Base-by-base conservation (phyloP, 2,113 vertebrate species). In the Pseudois nayaur region DNA sequence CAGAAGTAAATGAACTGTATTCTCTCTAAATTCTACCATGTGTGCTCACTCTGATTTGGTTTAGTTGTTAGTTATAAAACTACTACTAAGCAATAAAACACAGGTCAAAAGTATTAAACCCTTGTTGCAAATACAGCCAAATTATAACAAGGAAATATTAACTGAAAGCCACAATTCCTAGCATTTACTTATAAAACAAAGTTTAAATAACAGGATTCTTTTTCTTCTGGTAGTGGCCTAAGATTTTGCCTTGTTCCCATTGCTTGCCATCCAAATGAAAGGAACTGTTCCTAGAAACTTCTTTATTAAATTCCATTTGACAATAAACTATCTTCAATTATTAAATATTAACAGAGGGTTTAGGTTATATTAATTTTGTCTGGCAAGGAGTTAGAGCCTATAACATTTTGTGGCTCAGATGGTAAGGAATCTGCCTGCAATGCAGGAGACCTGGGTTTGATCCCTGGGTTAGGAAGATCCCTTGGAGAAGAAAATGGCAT, bases 81-180 rank as follows among this genome's bases (percentile, higher is more conserved):
- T 97, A 97, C 91, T 74, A 87, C 62, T 97, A 97, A 97, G 97
- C 96, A 98, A 98, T 95, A 98, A 98, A 97, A 94, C 64, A 91
- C 84, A 97, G 93, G 97, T 97, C 97, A 97, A 93, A 97, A 98
- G 60, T 93, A 94, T 93, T 98, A 96, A 97, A 87, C 86, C 52
- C 43, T 89, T 94, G 74, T 96, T 97, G 88, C 82, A 97, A 97
- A 94, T 96, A 94, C 59, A 19, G 76, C 84, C 91, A 92, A 98
- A 95, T 97, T 89, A 94, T 90, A 98, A 91, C 45, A 96, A 97
- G 71, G 36, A 97, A 97, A 84, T 85, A 97, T 78, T 59, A 95
- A 25, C 59, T 92, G 60, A 93, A 97, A 97, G 52, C 33, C 82
- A 89, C 71, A 97, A 71, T 96, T 97, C 54, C 36, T 64, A 96